phyloP scores from a whole-genome alignment of 30 jellyfish, hydroid and myxozoan species.

The Rhopilema esculentum region DNA sequence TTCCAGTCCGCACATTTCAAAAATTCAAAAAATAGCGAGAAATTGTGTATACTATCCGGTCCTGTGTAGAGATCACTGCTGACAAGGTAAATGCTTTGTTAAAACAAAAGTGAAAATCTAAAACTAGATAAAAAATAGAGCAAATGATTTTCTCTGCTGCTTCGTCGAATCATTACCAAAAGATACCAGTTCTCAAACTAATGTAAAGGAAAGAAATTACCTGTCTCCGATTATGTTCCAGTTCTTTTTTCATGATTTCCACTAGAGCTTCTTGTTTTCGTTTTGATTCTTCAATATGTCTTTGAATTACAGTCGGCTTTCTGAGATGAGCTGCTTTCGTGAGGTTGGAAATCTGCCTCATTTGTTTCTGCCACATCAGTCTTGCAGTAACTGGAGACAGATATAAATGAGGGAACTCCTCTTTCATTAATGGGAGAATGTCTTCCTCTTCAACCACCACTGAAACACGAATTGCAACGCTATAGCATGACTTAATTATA shows the following conservation, averaged over 20 bases:
- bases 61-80: too few relatives aligned
- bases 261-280: slow-evolving; percentile 81
- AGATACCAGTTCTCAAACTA: too few relatives aligned
- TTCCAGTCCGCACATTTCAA: too few relatives aligned
- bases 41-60: too few relatives aligned
- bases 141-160: too few relatives aligned
- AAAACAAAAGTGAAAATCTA: too few relatives aligned
- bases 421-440: slow-evolving; percentile 95
- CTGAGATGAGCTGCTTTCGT: slow-evolving; percentile 62
- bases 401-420: slow-evolving; percentile 92
- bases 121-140: too few relatives aligned
- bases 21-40: too few relatives aligned
- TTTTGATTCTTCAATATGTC: slow-evolving; percentile 81
- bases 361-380: slow-evolving; percentile 95
- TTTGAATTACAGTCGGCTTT: slow-evolving; percentile 67
- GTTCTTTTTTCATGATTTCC: slow-evolving; percentile 81
- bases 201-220: slow-evolving; percentile 34
- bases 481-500: too few relatives aligned
- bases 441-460: slow-evolving; percentile 88
- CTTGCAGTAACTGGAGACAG: slow-evolving; percentile 93
- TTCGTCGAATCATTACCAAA: too few relatives aligned
- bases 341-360: slow-evolving; percentile 81
- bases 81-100: too few relatives aligned
- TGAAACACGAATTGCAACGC: not conserved
- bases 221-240: slow-evolving; percentile 87